These are phyloP conservation scores for Drosophila sp. DNA, from an alignment of 1,140 invertebrate genomes.

Conservation along the genomic window DNA sequence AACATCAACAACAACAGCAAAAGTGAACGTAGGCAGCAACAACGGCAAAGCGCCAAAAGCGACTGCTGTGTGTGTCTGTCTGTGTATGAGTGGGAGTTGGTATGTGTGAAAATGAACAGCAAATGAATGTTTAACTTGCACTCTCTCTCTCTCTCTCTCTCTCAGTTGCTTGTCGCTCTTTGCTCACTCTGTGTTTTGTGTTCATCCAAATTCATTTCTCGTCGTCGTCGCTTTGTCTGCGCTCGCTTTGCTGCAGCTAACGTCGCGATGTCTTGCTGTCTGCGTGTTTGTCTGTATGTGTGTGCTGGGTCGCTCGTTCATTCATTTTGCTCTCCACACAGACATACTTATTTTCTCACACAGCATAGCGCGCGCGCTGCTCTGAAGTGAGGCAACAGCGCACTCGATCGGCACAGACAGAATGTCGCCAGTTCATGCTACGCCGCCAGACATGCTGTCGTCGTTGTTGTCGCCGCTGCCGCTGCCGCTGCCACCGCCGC, in stretches of 20 bases:
- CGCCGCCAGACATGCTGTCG: constrained; percentile 89
- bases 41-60: constrained; percentile 56
- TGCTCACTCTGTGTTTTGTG: constrained; percentile 5
- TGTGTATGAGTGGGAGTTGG: constrained; percentile 35
- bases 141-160: too few species aligned
- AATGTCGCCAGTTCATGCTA: constrained; percentile 91
- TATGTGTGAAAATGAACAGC: constrained; percentile 47
- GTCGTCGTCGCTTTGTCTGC: constrained; percentile 70
- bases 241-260: constrained; percentile 30
- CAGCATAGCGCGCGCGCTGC: constrained; percentile 68
- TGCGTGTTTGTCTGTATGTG: constrained; percentile 43
- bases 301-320: constrained; percentile 70
- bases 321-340: constrained; percentile 41
- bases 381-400: constrained; percentile 88
- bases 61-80: constrained; percentile 22
- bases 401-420: constrained; percentile 91
- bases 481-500: constrained; percentile 20
- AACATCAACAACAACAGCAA: constrained; percentile 14
- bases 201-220: constrained; percentile 53
- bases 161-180: constrained; percentile 23
- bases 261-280: too few species aligned
- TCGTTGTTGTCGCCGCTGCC: constrained; percentile 68
- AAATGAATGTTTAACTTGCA: constrained; percentile 37
- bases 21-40: neutral
- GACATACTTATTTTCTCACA: constrained; percentile 52